phyloP scores from a whole-genome alignment of 1,140 invertebrate genomes.

The Lasioglossum baleicum region DNA sequence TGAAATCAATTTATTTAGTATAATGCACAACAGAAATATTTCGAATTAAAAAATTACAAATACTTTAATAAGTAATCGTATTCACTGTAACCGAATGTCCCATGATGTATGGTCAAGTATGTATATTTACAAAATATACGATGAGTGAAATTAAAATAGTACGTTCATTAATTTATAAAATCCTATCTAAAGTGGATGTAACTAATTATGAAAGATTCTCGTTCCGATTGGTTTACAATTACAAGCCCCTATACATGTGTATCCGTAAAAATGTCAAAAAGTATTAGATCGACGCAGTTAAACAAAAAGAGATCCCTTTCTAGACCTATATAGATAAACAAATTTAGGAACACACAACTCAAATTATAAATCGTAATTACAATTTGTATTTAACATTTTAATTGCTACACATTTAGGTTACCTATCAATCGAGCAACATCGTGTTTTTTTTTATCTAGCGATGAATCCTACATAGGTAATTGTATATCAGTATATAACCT shows the following conservation, averaged over 20 bases:
- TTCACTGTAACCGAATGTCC: constrained; percentile 4
- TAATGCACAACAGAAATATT: background rate
- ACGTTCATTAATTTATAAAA: constrained; percentile 13
- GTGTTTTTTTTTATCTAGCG: constrained; percentile 48
- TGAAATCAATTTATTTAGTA: constrained; percentile 1
- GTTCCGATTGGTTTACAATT: background rate
- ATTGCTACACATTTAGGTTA: constrained; percentile 61
- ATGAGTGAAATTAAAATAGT: background rate
- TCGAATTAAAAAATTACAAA: background rate
- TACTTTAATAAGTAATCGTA: background rate
- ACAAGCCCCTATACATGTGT: background rate
- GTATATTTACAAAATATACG: constrained; percentile 13
- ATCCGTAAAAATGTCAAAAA: background rate
- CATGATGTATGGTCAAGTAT: background rate
- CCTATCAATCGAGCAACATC: constrained; percentile 61
- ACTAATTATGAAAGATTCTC: background rate
- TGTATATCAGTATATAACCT: constrained; percentile 65
- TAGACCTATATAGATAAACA: constrained; percentile 29
- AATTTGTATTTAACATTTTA: constrained; percentile 67
- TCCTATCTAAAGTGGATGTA: background rate
- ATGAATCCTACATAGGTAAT: constrained; percentile 67
- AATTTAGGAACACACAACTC: constrained; percentile 38
- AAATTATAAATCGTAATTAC: constrained; percentile 68
- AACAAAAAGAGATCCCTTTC: background rate
- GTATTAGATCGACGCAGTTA: too few species aligned